Conservation (phyloP, 2,113 vertebrate genomes). For the Takifugu flavidus region DNA sequence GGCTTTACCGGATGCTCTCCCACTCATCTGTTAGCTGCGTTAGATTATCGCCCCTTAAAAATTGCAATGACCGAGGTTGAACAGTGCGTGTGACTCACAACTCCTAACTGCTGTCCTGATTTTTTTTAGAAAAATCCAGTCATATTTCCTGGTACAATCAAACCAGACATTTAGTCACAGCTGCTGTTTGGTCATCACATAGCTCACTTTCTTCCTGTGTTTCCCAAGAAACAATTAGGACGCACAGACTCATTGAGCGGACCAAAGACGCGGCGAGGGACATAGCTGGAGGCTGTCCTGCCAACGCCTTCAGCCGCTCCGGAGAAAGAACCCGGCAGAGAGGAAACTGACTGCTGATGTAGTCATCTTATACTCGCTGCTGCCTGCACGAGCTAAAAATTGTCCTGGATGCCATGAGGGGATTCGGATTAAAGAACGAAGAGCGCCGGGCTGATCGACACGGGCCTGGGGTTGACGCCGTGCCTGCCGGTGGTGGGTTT, state of each 20-base stretch:
- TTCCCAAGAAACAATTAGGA: slow-evolving; percentile 25
- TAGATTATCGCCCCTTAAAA: too few species aligned
- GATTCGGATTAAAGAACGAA: slow-evolving; percentile 61
- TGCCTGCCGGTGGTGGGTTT: slow-evolving; percentile 33
- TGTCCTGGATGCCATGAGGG: slow-evolving; percentile 58
- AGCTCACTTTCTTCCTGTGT: slow-evolving; percentile 51
- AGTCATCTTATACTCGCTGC: slow-evolving; percentile 59
- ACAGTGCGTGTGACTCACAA: too few species aligned
- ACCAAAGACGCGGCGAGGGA: slow-evolving; percentile 15
- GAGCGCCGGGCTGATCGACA: slow-evolving; percentile 54
- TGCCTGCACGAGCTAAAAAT: slow-evolving; percentile 64
- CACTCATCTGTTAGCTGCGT: too few species aligned
- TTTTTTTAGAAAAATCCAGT: neutral
- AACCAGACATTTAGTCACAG: slow-evolving; percentile 30
- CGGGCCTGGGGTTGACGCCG: slow-evolving; percentile 52
- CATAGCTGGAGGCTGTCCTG: slow-evolving; percentile 13
- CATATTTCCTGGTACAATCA: neutral
- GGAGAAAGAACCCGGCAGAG: slow-evolving; percentile 55
- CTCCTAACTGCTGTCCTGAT: too few species aligned
- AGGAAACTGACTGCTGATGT: slow-evolving; percentile 69
- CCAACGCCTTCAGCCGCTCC: slow-evolving; percentile 46
- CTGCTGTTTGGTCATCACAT: slow-evolving; percentile 15
- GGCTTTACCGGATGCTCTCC: too few species aligned
- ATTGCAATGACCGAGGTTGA: too few species aligned
- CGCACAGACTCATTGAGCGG: slow-evolving; percentile 22